Base-by-base conservation (phyloP, 2,888 invertebrate species). In the Euzetes globulus region DNA sequence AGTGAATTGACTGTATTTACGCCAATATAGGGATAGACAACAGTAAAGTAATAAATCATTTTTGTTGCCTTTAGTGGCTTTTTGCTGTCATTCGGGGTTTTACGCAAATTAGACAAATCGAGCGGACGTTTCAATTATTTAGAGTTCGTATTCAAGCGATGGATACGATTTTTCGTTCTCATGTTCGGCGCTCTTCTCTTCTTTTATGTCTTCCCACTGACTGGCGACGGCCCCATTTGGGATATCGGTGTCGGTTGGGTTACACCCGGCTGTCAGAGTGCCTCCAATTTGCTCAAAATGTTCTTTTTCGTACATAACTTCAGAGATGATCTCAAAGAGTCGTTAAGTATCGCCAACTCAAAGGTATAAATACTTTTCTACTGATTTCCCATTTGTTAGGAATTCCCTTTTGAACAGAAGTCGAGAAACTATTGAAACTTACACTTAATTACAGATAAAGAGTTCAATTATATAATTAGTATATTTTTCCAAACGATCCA, bases 281-380 rank as follows among this genome's bases (percentile, higher is more conserved):
- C 70, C 7, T 7, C 1, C 5, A 25, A 47, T 47, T 47, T 70
- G 45, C 17, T 70, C 1, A 70, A 45, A 70, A 70, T 22, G 22
- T 27, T 70, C 3, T 22, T 70, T 25, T 70, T 70, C 19, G 27
- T 70, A n/a, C 22, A 45, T 19, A 70, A 70, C 47, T 70, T 25
- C 25, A 70, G 47, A 17, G 47, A 25, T 37, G 37, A 65, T 22
- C 3, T 37, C 37, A 60, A 60, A 29, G 19, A 63, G 5, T n/a
- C 7, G 33, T 33, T 33, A 29, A 27, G n/a, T 15, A n/a, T 63
- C 5, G 58, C 58, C 15, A 58, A 58, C 17, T 58, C 58, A 4
- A 58, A 58, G 27, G 58, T 58, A 58, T 27, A 27, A n/a, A 6
- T 5, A 47, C 13, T 47, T 9, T 47, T 33, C 33, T 33, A 33